phyloP scores from a whole-genome alignment of 1,140 invertebrate species.

The Diorhabda sublineata region DNA sequence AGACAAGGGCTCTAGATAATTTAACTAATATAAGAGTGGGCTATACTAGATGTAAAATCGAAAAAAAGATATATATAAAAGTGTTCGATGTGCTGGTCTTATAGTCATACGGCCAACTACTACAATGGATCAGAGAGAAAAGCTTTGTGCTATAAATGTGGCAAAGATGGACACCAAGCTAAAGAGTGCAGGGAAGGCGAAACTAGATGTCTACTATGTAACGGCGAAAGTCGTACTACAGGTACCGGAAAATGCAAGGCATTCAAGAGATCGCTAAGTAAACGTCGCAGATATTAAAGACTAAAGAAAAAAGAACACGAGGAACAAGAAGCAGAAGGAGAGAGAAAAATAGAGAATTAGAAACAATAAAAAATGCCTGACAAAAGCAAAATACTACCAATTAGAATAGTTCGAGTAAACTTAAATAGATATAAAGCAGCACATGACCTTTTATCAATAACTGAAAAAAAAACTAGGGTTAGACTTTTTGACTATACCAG shows the following conservation, averaged over 20 bases:
- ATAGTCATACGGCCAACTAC: constrained; percentile 10
- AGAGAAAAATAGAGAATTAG: background rate
- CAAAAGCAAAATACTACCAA: background rate
- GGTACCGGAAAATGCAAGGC: background rate
- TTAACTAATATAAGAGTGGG: no score
- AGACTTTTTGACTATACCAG: no score
- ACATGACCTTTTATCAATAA: background rate
- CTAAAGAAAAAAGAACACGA: background rate
- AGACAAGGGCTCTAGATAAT: no score
- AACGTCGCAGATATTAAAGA: background rate
- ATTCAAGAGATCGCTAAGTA: background rate
- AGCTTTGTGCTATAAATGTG: constrained; percentile 21
- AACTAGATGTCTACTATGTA: background rate
- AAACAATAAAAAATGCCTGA: background rate
- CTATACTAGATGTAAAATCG: constrained; percentile 11
- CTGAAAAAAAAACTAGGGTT: no score
- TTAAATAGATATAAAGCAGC: background rate
- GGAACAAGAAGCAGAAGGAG: background rate
- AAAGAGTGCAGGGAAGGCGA: constrained; percentile 19
- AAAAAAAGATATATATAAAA: constrained; percentile 18
- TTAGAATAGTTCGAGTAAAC: constrained; percentile 1
- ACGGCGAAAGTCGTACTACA: background rate
- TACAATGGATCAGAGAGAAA: constrained; percentile 23
- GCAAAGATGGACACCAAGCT: constrained; percentile 17
- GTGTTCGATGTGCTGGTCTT: constrained; percentile 26